These are phyloP conservation scores for Phyllostomus hastatus DNA, from an alignment of 2,113 vertebrate genomes.

Conservation along the genomic window DNA sequence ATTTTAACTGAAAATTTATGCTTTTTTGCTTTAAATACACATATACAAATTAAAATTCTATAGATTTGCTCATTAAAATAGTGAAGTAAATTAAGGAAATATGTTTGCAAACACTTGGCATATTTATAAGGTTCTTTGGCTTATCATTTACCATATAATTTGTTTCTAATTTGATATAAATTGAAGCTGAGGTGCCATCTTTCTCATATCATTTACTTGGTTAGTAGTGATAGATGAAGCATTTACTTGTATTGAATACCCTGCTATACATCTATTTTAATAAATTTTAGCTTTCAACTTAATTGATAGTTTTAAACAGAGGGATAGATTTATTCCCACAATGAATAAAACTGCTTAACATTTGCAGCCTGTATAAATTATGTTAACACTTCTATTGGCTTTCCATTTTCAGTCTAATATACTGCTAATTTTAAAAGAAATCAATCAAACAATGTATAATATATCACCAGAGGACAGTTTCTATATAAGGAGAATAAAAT, in stretches of 20 bases:
- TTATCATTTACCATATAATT: constrained; percentile 35
- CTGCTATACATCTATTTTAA: constrained; percentile 80
- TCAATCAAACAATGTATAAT: constrained; percentile 78
- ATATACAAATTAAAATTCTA: background rate
- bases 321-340: constrained; percentile 80
- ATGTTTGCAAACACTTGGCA: background rate
- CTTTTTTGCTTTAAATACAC: background rate
- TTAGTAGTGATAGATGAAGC: constrained; percentile 79
- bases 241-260: constrained; percentile 77
- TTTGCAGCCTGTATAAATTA: constrained; percentile 79
- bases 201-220: constrained; percentile 80
- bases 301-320: constrained; percentile 81
- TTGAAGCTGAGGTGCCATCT: constrained; percentile 72
- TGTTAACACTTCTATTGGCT: constrained; percentile 66
- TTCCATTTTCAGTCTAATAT: constrained; percentile 67
- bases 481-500: constrained; percentile 53
- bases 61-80: background rate
- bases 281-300: constrained; percentile 78
- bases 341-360: constrained; percentile 77
- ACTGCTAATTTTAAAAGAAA: constrained; percentile 79
- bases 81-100: background rate
- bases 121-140: background rate
- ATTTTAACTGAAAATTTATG: background rate
- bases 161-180: constrained; percentile 77
- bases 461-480: constrained; percentile 57